Conservation (phyloP, 1,140 invertebrate genomes). For the Drosophila tristis region DNA sequence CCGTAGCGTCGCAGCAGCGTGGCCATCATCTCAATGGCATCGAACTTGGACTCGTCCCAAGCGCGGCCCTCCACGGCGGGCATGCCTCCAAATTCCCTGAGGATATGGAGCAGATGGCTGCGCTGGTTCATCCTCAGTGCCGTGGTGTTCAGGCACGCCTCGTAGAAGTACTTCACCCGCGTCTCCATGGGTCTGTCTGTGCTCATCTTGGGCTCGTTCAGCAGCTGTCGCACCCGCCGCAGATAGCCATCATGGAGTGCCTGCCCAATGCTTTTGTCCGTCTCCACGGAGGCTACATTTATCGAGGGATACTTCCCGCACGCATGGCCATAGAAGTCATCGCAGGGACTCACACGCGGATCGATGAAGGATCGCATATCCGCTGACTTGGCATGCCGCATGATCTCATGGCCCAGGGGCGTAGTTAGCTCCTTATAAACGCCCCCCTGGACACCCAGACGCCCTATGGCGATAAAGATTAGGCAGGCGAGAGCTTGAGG, state of each 20-base stretch:
- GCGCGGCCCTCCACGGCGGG: constrained; percentile 87
- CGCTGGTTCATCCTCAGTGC: constrained; percentile 85
- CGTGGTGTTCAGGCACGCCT: constrained; percentile 82
- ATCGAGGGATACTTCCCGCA: constrained; percentile 86
- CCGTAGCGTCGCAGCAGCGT: constrained; percentile 86
- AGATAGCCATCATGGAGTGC: constrained; percentile 46
- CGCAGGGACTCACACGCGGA: constrained; percentile 87
- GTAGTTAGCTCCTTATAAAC: constrained; percentile 56
- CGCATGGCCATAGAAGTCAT: constrained; percentile 90
- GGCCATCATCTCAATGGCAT: constrained; percentile 88
- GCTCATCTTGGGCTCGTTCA: constrained; percentile 55
- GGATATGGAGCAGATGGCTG: constrained; percentile 85
- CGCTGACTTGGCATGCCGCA: constrained; percentile 81
- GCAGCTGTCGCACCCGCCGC: constrained; percentile 47
- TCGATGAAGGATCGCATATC: constrained; percentile 67
- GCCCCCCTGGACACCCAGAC: constrained; percentile 17
- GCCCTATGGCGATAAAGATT: constrained; percentile 72
- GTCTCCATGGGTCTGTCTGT: constrained; percentile 67
- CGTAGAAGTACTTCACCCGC: constrained; percentile 75
- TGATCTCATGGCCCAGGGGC: constrained; percentile 84
- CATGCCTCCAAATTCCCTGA: constrained; percentile 90
- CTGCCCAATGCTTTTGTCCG: constrained; percentile 85
- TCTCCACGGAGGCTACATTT: constrained; percentile 52
- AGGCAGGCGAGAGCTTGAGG: constrained; percentile 35
- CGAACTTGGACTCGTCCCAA: constrained; percentile 87